Conservation (phyloP, 2,113 vertebrate genomes). For the Seriola rivoliana region DNA sequence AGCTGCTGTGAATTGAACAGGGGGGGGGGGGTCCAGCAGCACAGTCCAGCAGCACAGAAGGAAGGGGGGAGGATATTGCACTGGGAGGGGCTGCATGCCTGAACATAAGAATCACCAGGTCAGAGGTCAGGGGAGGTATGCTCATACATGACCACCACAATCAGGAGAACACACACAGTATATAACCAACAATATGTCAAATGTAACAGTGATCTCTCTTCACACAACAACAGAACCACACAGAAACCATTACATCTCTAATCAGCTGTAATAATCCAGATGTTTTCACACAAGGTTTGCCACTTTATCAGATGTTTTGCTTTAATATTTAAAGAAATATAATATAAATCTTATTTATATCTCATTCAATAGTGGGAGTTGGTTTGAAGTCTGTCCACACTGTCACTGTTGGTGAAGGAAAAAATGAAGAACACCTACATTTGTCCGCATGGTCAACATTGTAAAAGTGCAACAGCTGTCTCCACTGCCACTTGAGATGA, state of each 20-base stretch:
- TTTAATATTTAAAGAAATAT: neutral
- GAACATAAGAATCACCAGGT: conserved; percentile 44
- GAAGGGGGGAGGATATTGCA: conserved; percentile 48
- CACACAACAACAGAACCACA: neutral
- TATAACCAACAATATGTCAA: neutral
- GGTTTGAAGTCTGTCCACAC: neutral
- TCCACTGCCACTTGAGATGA: conserved; percentile 1
- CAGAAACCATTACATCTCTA: neutral
- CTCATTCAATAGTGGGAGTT: neutral
- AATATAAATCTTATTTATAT: neutral
- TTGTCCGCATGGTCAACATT: neutral
- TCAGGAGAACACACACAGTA: neutral
- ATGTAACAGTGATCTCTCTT: neutral
- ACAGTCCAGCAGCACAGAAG: conserved; percentile 30
- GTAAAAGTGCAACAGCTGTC: neutral
- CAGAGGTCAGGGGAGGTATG: conserved; percentile 47
- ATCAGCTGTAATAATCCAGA: neutral
- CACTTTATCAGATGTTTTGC: neutral
- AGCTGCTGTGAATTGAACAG: neutral
- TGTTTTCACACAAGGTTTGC: neutral
- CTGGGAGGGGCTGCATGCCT: conserved; percentile 55
- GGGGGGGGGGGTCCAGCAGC: conserved; percentile 24
- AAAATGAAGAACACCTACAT: neutral
- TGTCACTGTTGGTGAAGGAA: too few relatives aligned
- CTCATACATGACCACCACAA: conserved; percentile 2